Percentiles rank a stretch among this genome's conserved stretches.
Evolutionary conservation across 2,113 vertebrate genomes (phyloP).

Genomic region (Cygnus buccinator): DNA sequence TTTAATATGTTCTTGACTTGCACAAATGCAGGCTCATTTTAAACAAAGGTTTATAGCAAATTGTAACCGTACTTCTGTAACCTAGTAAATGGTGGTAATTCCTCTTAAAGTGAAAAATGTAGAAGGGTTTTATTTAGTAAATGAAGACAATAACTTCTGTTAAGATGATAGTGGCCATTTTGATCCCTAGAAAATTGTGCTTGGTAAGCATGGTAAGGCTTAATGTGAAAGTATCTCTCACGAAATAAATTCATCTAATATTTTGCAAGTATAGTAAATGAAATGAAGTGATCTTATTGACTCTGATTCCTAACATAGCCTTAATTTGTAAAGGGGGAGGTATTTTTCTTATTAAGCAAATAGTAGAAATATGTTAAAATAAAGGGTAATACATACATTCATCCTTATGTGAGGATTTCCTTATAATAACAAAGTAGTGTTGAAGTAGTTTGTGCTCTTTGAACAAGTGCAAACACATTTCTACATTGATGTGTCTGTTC

Average conservation of each 20-base stretch:
- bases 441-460: neutral
- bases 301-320: neutral
- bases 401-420: neutral
- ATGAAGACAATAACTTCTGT: neutral
- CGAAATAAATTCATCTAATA: neutral
- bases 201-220: neutral
- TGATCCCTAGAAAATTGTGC: neutral
- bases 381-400: neutral
- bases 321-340: neutral
- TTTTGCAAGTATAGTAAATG: neutral
- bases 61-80: neutral
- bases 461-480: neutral
- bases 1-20: neutral
- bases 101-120: neutral
- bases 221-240: neutral
- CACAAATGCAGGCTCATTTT: neutral
- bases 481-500: neutral
- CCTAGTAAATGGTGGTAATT: neutral
- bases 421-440: neutral
- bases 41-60: neutral
- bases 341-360: neutral
- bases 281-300: neutral
- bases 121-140: neutral
- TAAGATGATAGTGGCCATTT: neutral
- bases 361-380: neutral